Base-by-base conservation (phyloP, 1,140 invertebrate genomes). In the Epicauta chinensis region DNA sequence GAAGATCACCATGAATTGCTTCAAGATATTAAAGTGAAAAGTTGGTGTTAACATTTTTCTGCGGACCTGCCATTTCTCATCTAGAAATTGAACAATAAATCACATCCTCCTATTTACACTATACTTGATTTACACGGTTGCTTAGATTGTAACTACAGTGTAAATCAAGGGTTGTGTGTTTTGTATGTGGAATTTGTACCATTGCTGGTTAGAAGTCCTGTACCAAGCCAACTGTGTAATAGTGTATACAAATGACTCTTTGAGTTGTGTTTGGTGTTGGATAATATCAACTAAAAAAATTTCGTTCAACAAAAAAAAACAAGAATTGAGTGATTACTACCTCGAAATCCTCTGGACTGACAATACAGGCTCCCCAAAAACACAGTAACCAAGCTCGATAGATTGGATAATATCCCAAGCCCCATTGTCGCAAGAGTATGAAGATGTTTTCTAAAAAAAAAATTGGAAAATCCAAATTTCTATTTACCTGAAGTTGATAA, bases 21-120 rank as follows among this genome's bases (percentile, higher is more conserved):
- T 76, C 2, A 89, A 69, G 42, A 89, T 88, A 43, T 78, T 78
- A 64, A 87, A 87, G 65, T 89, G 87, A 63, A 89, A 89, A 0
- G 84, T 79, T 10, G 87, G 86, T 0, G 87, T 89, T 3, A 90
- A 60, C 31, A 88, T 70, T 69, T 84, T 86, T 16, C 87, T 66
- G 49, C 84, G 65, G 0, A 46, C 58, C 14, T 76, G 73, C 87
- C 87, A 89, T 70, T 86, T 84, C 0, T 59, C 59, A 16, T 81
- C 82, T 78, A 14, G 7, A 68, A 23, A 5, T 67, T 46, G 31
- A 54, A 46, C n/a, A n/a, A n/a, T n/a, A n/a, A n/a, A n/a, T n/a
- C n/a, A n/a, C n/a, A n/a, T n/a, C n/a, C n/a, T n/a, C n/a, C n/a
- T n/a, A n/a, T n/a, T n/a, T n/a, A n/a, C n/a, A n/a, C n/a, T n/a